Evolutionary conservation across 2,113 vertebrate genomes (phyloP).

Genomic region (Cololabis saira): DNA sequence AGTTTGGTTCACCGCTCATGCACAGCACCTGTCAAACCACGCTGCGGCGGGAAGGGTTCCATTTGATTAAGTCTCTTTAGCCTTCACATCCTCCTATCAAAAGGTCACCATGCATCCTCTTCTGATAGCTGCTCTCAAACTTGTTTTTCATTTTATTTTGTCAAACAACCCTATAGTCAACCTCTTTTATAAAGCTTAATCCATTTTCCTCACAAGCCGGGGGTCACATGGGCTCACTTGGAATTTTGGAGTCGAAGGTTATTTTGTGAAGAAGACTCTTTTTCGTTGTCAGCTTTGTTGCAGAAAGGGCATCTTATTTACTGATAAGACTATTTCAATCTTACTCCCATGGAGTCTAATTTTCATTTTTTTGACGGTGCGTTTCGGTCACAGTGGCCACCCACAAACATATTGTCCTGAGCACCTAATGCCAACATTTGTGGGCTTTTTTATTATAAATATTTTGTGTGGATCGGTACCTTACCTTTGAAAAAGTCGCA

Average conservation of each 20-base stretch:
- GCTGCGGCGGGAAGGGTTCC: conserved; percentile 49
- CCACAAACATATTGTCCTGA: no score
- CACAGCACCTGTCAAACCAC: conserved; percentile 59
- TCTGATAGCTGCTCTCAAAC: conserved; percentile 38
- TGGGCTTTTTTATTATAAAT: no score
- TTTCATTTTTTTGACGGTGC: no score
- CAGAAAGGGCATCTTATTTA: not conserved
- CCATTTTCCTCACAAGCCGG: conserved; percentile 34
- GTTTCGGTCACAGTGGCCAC: no score
- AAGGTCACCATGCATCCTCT: conserved; percentile 65
- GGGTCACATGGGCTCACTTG: not conserved
- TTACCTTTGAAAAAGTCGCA: no score
- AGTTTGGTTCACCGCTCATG: conserved; percentile 61
- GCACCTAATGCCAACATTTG: no score
- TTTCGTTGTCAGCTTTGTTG: conserved; percentile 6
- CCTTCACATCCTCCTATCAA: conserved; percentile 55
- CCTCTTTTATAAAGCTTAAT: conserved; percentile 35
- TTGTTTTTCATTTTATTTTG: conserved; percentile 52
- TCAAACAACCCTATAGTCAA: conserved; percentile 16
- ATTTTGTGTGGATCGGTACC: no score
- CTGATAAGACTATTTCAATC: not conserved
- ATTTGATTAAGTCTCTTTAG: conserved; percentile 72
- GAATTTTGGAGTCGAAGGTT: not conserved
- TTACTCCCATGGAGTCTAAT: no score
- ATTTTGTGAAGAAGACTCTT: conserved; percentile 1